Conservation (phyloP, 2,113 vertebrate species). For the Phainopepla nitens region DNA sequence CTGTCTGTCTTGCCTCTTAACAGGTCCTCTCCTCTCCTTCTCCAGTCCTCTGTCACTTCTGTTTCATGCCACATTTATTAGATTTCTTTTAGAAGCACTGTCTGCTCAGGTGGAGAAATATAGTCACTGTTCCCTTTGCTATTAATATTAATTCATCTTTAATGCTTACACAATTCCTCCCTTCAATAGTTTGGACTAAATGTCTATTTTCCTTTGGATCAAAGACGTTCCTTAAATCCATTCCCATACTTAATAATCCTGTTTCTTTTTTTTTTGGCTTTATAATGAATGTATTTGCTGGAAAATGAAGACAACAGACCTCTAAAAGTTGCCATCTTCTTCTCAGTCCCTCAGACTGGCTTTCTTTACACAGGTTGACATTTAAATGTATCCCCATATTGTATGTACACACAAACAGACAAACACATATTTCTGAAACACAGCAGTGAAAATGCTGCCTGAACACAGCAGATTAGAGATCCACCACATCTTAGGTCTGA, state of each 20-base stretch:
- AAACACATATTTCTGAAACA: neutral
- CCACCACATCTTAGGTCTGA: neutral
- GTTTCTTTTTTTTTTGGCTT: neutral
- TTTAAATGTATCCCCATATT: neutral
- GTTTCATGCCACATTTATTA: neutral
- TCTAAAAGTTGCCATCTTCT: neutral
- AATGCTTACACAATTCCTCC: neutral
- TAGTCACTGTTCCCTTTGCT: neutral
- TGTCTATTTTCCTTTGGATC: neutral
- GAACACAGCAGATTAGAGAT: neutral
- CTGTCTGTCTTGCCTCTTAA: neutral
- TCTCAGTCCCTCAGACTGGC: neutral
- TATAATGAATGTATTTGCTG: neutral
- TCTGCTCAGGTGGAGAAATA: neutral
- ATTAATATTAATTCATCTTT: neutral
- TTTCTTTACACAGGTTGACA: neutral
- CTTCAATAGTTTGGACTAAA: neutral
- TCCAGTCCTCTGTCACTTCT: neutral
- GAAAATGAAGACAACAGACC: neutral
- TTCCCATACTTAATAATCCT: neutral
- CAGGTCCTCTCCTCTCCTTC: neutral
- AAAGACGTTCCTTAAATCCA: neutral
- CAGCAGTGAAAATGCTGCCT: neutral
- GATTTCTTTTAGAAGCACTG: neutral
- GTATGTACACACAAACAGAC: neutral